A percentile compares a stretch with the other conserved stretches of the same genome.
These are phyloP conservation scores for Drosophila mayaguana DNA, from an alignment of 2,888 invertebrate species.

Conservation along the genomic window DNA sequence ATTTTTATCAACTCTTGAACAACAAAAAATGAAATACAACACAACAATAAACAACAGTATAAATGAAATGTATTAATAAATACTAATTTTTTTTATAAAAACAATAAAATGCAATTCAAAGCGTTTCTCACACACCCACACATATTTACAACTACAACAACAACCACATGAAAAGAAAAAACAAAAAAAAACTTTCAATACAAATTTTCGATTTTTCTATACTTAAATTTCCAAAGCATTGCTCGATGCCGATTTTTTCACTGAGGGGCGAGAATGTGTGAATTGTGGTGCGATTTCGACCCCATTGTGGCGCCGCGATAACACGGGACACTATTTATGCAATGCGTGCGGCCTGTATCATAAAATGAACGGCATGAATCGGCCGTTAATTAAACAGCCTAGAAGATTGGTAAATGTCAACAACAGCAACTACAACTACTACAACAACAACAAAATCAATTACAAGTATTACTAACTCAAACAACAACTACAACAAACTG, in stretches of 20 bases:
- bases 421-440: constrained; percentile 34
- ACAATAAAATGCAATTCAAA: constrained; percentile 34
- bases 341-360: constrained; percentile 99
- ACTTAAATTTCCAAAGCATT: constrained; percentile 81
- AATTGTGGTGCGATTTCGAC: constrained; percentile 99
- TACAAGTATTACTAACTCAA: constrained; percentile 61
- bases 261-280: constrained; percentile 98
- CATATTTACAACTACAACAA: constrained; percentile 31
- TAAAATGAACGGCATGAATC: constrained; percentile 98
- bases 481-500: constrained; percentile 22
- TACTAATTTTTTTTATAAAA: constrained; percentile 19
- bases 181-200: constrained; percentile 20
- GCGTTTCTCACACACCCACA: constrained; percentile 48
- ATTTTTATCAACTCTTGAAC: constrained; percentile 72
- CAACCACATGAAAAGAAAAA: constrained; percentile 25
- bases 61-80: constrained; percentile 19
- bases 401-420: constrained; percentile 91
- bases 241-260: constrained; percentile 86
- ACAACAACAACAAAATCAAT: constrained; percentile 38
- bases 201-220: constrained; percentile 43
- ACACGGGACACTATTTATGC: constrained; percentile 99
- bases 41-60: constrained; percentile 37
- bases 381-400: constrained; percentile 96
- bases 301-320: constrained; percentile 99
- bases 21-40: constrained; percentile 39